Conservation (phyloP, 35 echinoderm and acorn worm genomes). For the Anneissia japonica region DNA sequence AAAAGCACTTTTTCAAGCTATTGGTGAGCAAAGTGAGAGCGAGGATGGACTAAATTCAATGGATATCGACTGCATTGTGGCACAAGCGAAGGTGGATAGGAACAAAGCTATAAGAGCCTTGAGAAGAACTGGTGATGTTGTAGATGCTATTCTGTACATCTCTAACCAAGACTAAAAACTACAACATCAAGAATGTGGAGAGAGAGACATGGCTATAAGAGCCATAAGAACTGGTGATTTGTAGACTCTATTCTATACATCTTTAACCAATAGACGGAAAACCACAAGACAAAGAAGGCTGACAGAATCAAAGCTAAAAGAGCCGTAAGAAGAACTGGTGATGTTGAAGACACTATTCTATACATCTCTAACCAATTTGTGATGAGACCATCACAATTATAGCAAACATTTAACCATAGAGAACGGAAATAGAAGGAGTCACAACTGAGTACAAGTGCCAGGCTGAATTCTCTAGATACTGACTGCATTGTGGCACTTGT, state of each 20-base stretch:
- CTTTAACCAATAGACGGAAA: too few species aligned
- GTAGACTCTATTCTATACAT: too few species aligned
- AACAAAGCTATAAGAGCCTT: slow-evolving; percentile 69
- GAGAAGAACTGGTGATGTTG: slow-evolving; percentile 49
- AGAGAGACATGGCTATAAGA: too few species aligned
- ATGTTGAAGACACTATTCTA: slow-evolving; percentile 78
- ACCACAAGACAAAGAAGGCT: too few species aligned
- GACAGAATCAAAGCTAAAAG: slow-evolving; percentile 64
- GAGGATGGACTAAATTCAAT: slow-evolving; percentile 51
- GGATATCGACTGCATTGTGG: slow-evolving; percentile 39
- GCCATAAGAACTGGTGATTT: too few species aligned
- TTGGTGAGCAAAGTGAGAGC: slow-evolving; percentile 56
- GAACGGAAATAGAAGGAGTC: too few species aligned
- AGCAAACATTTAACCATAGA: too few species aligned
- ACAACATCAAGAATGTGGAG: too few species aligned
- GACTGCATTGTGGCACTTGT: slow-evolving; percentile 32
- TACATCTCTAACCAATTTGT: slow-evolving; percentile 73
- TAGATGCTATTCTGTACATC: slow-evolving; percentile 82
- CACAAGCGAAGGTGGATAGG: slow-evolving; percentile 46
- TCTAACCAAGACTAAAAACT: slow-evolving; percentile 33
- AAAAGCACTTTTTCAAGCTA: slow-evolving; percentile 84
- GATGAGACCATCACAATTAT: too few species aligned
- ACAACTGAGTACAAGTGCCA: too few species aligned
- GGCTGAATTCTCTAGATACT: slow-evolving; percentile 29
- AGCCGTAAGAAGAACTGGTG: slow-evolving; percentile 51